A percentile compares a stretch with the other conserved stretches of the same genome.
phyloP scores from a whole-genome alignment of 1,140 invertebrate genomes.

The Drosophila littoralis region DNA sequence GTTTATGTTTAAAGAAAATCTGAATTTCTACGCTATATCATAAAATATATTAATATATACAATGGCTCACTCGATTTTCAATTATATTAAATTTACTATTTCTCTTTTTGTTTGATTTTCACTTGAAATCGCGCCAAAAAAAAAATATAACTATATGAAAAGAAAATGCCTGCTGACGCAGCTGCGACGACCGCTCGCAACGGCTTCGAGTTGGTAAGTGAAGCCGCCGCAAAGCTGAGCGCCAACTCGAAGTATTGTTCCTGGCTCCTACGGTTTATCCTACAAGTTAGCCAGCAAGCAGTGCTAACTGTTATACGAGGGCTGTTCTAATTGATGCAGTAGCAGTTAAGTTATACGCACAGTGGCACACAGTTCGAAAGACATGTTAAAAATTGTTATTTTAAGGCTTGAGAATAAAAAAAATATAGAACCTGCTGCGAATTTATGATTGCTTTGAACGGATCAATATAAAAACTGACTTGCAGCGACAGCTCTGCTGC shows the following conservation, averaged over 20 bases:
- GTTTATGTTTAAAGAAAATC: conserved; percentile 7
- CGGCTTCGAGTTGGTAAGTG: conserved; percentile 66
- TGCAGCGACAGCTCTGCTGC: too few relatives aligned
- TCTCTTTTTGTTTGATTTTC: neutral
- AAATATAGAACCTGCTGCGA: too few relatives aligned
- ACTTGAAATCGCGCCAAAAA: conserved; percentile 21
- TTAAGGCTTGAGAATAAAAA: too few relatives aligned
- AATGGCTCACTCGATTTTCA: conserved; percentile 11
- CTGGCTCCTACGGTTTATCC: conserved; percentile 17
- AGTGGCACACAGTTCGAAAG: neutral
- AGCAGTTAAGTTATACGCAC: neutral
- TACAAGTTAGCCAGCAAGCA: conserved; percentile 15
- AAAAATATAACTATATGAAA: conserved; percentile 1
- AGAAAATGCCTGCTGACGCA: neutral
- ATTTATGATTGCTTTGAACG: too few relatives aligned
- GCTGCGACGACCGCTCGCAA: conserved; percentile 50
- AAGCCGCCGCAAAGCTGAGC: conserved; percentile 27
- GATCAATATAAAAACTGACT: too few relatives aligned
- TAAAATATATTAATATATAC: conserved; percentile 1
- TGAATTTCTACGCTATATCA: neutral
- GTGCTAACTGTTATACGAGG: conserved; percentile 40
- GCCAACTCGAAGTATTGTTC: conserved; percentile 7
- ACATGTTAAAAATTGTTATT: too few relatives aligned
- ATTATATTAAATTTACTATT: neutral
- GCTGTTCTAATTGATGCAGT: neutral